Conservation (phyloP, 2,113 vertebrate species). For the Murina feae region DNA sequence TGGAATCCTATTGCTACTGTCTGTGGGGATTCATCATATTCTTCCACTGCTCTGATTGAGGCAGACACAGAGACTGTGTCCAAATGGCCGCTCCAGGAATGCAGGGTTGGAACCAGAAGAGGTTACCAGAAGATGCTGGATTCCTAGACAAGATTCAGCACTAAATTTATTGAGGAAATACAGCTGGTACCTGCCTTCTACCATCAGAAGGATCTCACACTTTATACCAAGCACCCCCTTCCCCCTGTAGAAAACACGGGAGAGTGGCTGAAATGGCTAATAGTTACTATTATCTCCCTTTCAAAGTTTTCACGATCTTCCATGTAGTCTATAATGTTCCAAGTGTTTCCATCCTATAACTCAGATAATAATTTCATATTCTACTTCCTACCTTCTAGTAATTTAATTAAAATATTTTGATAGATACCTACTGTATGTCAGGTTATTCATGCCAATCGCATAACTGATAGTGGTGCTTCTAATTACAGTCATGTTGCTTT, state of each 20-base stretch:
- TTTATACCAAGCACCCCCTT: neutral
- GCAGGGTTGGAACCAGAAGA: neutral
- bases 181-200: neutral
- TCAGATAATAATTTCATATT: neutral
- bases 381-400: neutral
- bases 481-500: neutral
- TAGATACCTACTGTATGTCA: neutral
- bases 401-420: neutral
- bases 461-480: neutral
- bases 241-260: neutral
- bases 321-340: neutral
- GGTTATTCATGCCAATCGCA: neutral
- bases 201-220: neutral
- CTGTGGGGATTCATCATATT: neutral
- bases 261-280: neutral
- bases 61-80: neutral
- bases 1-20: neutral
- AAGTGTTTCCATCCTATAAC: neutral
- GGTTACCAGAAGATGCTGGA: neutral
- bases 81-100: neutral
- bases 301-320: neutral
- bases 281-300: neutral
- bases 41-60: neutral
- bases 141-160: neutral
- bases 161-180: neutral